Evolutionary conservation across 1,140 invertebrate genomes (phyloP).

Genomic region (Diorhabda carinulata): DNA sequence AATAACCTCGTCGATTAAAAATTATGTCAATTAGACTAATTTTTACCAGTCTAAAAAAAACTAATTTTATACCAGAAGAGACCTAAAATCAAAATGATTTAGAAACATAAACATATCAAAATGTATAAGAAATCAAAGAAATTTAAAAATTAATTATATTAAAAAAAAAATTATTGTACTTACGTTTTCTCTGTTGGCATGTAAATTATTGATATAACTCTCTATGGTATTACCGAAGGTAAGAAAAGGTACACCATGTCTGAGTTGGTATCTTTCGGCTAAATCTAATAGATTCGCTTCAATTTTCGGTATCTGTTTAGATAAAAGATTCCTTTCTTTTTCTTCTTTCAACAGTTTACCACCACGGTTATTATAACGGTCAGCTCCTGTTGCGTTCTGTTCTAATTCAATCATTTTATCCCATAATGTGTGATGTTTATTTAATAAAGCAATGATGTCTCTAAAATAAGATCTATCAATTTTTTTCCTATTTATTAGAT

Average conservation of each 20-base stretch:
- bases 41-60: too few relatives aligned
- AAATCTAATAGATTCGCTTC: constrained; percentile 57
- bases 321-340: constrained; percentile 69
- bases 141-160: too few relatives aligned
- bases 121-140: too few relatives aligned
- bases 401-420: constrained; percentile 53
- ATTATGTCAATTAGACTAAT: too few relatives aligned
- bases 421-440: constrained; percentile 34
- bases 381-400: constrained; percentile 67
- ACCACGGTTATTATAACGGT: constrained; percentile 78
- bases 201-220: constrained; percentile 26
- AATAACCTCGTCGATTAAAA: too few relatives aligned
- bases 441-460: constrained; percentile 60
- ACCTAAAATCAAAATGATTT: too few relatives aligned
- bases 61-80: too few relatives aligned
- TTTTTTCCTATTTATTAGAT: too few relatives aligned
- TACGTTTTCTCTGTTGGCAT: constrained; percentile 32
- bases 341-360: constrained; percentile 79
- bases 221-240: constrained; percentile 53
- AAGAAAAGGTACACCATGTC: constrained; percentile 53
- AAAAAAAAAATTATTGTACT: constrained; percentile 8
- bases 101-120: too few relatives aligned
- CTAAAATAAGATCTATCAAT: constrained; percentile 34
- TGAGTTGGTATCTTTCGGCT: constrained; percentile 54
- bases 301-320: constrained; percentile 55